Evolutionary conservation across 2,113 vertebrate genomes (phyloP).

Genomic region (Philantomba maxwellii): DNA sequence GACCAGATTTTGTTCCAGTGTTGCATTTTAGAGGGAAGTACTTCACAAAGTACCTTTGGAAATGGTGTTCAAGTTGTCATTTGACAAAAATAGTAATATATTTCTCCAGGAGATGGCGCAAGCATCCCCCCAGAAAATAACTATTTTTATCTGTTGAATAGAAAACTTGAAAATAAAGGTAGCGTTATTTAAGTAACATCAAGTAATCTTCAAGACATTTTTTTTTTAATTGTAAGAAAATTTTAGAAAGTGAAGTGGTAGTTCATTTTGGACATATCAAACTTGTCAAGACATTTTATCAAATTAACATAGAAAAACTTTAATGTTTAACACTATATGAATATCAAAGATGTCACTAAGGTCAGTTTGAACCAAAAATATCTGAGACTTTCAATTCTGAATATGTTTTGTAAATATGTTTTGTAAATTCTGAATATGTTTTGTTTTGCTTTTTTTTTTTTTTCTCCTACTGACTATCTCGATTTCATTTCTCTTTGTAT

Average conservation of each 20-base stretch:
- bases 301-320: constrained; percentile 37
- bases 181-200: neutral
- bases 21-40: neutral
- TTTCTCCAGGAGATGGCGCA: constrained; percentile 72
- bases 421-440: too few species aligned
- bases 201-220: constrained; percentile 27
- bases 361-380: constrained; percentile 16
- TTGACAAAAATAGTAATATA: constrained; percentile 17
- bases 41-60: neutral
- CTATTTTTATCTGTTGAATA: neutral
- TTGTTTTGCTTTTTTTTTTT: too few species aligned
- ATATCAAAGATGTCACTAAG: neutral
- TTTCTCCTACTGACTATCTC: neutral
- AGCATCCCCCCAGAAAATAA: constrained; percentile 42
- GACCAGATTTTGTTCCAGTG: neutral
- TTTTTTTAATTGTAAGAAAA: constrained; percentile 44
- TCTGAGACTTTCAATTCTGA: constrained; percentile 1
- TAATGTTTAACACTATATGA: neutral
- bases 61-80: neutral
- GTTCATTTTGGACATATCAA: constrained; percentile 37
- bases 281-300: constrained; percentile 27
- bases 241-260: neutral
- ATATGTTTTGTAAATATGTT: neutral
- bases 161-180: neutral
- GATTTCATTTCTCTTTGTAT: neutral